Evolutionary conservation across 2,797 vertebrate species (phyloP), one percentile per base, ranked within the genome.

Genomic region (Lemur catta): DNA sequence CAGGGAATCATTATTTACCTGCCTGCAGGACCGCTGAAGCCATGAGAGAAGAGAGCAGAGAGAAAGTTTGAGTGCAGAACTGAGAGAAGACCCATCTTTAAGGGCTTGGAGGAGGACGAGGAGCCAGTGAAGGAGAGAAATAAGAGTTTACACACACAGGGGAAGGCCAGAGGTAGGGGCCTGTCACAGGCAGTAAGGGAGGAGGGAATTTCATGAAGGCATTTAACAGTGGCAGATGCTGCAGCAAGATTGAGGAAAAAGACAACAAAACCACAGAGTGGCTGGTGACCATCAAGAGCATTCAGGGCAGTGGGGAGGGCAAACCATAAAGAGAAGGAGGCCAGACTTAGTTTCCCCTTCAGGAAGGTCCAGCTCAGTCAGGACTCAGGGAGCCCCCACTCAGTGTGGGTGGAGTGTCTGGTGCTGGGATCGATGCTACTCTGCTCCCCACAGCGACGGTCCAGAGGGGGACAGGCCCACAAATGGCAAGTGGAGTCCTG

Each of bases 341-440:
- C 28, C 71, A 50, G 71, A 65, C 79, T 33, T 3, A 0, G 52
- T 71, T 81, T 93, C 84, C 80, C 72, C 75, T 52, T 48, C 82
- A 50, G 55, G 57, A 33, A 67, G 35, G 4, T n/a, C 48, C 79
- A 28, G 33, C 61, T 30, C 2, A 22, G 22, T 38, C 30, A 30
- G 89, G 61, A 52, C 78, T 63, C 82, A 41, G n/a, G 12, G 35
- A 55, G 11, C 28, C 59, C n/a, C 74, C 52, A 17, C 26, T 24
- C 33, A 13, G 14, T 20, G 30, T 17, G 26, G 50, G 59, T 28
- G 0, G 2, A 35, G 43, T 2, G 10, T 12, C 61, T 4, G 0
- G 43, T 1, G 2, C 48, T 15, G 41, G 41, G 65, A 12, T 1
- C 26, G n/a, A 59, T 3, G 30, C 46, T 65, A 67, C 84, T 72